Evolutionary conservation across 2,888 invertebrate genomes (phyloP).

Genomic region (Dryobotodes eremita): DNA sequence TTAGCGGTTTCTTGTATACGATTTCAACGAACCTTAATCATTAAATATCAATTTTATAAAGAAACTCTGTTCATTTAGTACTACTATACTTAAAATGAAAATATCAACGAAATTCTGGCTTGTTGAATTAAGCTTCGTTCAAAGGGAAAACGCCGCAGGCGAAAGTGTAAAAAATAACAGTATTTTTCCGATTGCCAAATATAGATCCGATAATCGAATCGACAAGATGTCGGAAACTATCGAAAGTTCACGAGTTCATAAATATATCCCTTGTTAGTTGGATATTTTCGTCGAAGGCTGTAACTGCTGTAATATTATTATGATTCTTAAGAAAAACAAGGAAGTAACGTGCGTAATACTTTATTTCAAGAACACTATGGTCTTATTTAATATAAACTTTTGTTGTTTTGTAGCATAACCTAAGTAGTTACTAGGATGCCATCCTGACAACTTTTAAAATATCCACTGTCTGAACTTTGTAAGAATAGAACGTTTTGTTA

Average conservation of each 20-base stretch:
- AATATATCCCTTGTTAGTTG: background rate
- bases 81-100: rapidly evolving
- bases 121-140: background rate
- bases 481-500: constrained; percentile 20
- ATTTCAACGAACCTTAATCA: constrained; percentile 19
- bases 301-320: background rate
- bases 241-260: background rate
- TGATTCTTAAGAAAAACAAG: background rate
- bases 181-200: constrained; percentile 9
- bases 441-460: background rate
- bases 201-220: constrained; percentile 27
- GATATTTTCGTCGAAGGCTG: constrained; percentile 11
- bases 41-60: background rate
- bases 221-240: constrained; percentile 21
- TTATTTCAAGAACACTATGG: background rate
- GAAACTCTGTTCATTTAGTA: too few species aligned
- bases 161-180: background rate
- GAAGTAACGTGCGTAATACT: background rate
- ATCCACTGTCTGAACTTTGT: constrained; percentile 1
- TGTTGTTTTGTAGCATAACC: background rate
- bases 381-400: background rate
- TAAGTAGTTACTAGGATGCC: background rate
- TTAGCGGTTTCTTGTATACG: constrained; percentile 13
- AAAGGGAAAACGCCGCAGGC: background rate
- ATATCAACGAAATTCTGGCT: background rate